These are phyloP conservation scores for Drosophila falleni DNA, from an alignment of 2,888 invertebrate genomes.

Conservation along the genomic window DNA sequence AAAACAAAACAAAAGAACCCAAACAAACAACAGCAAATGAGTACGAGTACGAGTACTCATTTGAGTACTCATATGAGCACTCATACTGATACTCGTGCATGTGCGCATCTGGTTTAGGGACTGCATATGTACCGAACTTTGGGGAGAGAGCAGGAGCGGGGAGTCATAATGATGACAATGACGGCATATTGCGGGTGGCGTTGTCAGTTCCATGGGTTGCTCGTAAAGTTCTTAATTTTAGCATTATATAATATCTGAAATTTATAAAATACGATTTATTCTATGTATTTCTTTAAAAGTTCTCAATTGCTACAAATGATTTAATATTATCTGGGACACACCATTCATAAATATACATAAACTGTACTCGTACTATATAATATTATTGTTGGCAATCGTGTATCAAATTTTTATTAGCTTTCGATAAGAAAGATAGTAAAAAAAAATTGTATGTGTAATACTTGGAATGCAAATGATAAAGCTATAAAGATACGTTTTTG, in stretches of 20 bases:
- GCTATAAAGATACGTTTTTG: not conserved
- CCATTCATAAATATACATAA: not conserved
- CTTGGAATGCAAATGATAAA: constrained; percentile 7
- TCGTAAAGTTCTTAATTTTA: constrained; percentile 20
- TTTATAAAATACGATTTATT: not conserved
- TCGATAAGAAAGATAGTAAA: constrained; percentile 31
- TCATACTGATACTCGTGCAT: constrained; percentile 34
- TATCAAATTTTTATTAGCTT: constrained; percentile 11
- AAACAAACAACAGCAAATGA: constrained; percentile 62
- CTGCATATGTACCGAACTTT: constrained; percentile 21
- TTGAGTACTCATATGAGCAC: constrained; percentile 29
- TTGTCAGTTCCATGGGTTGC: constrained; percentile 36
- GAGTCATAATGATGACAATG: constrained; percentile 53
- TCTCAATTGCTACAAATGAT: not conserved
- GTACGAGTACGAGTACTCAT: constrained; percentile 34
- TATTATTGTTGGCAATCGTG: constrained; percentile 12
- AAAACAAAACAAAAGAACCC: constrained; percentile 74
- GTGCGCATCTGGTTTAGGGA: constrained; percentile 78
- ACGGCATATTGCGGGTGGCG: constrained; percentile 59
- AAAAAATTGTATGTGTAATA: not conserved
- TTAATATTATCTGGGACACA: constrained; percentile 1
- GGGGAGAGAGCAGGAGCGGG: constrained; percentile 21
- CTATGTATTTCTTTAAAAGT: not conserved
- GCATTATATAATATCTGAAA: not conserved
- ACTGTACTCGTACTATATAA: not conserved